Base-by-base conservation (phyloP, 92 coral and sea anemone species). In the Virgularia gustaviana region DNA sequence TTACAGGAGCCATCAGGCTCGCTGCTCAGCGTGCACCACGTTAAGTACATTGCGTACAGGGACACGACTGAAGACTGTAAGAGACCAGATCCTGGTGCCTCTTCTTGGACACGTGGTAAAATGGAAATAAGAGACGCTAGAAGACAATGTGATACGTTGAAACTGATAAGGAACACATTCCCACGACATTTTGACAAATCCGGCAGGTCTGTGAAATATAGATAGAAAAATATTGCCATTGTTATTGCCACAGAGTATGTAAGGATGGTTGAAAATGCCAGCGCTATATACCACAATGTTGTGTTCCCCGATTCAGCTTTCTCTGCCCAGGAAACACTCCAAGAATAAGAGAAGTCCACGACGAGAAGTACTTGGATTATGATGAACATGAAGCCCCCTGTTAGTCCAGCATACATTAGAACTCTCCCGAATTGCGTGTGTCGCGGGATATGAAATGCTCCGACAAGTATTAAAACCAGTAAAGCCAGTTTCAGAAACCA, bases 291-390 rank as follows among this genome's bases (percentile, higher is more conserved):
- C 99, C 99, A 94, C 31, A 91, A 89, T 64, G 79, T 82, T 9
- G 95, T 89, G 73, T 94, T 88, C 0, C 90, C 86, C 1, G 96
- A 79, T 57, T 94, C 99, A 88, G 89, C 88, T 57, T 81, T 87
- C 44, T 89, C 99, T 1, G 96, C 99, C 99, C 99, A 94, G 6
- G 95, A 82, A 2, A 83, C 89, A 60, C 99, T 94, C 99, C 99
- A 94, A 0, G 99, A 94, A 35, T 94, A 87, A 1, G 96, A 96
- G 61, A 94, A 94, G 67, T 94, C 99, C 10, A 94, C 85, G 9
- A 94, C 86, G 0, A 89, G 83, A 56, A 94, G 83, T 18, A 92
- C 81, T 83, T 94, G 99, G 19, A 94, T 57, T 15, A 94, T 78
- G 31, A 89, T 78, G 20, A 94, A 94, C 81, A 94, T 78, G 44